phyloP scores from a whole-genome alignment of 1,140 invertebrate genomes.

The Steinernema feltiae region DNA sequence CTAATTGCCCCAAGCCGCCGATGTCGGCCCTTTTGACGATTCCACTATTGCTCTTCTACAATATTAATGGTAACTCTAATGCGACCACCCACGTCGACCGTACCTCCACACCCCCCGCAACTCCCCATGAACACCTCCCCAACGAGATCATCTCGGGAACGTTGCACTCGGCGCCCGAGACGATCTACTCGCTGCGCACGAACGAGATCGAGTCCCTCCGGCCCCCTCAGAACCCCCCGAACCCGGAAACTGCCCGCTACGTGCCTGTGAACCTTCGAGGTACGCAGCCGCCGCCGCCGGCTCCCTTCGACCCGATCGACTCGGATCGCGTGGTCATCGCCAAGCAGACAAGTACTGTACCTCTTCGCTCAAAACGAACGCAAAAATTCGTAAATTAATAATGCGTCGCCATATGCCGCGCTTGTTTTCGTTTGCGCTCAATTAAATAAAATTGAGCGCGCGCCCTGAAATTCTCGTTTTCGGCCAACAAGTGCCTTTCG shows the following conservation, averaged over 20 bases:
- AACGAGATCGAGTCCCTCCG: neutral
- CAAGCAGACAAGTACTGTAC: constrained; percentile 10
- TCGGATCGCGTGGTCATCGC: neutral
- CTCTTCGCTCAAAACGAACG: neutral
- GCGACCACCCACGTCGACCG: neutral
- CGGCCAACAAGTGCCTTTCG: no score
- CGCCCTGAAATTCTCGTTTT: no score
- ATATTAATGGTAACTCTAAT: constrained; percentile 12
- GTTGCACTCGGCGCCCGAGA: neutral
- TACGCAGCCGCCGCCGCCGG: neutral
- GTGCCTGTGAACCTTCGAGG: neutral
- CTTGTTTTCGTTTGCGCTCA: neutral
- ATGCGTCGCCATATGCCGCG: neutral
- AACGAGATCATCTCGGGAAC: neutral
- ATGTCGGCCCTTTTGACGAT: constrained; percentile 13
- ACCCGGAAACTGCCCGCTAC: neutral
- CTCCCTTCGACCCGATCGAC: constrained; percentile 1
- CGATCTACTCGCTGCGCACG: neutral
- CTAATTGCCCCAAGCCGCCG: constrained; percentile 11
- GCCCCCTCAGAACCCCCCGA: neutral
- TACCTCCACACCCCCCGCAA: neutral
- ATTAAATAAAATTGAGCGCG: neutral
- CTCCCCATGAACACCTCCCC: neutral
- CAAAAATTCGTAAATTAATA: neutral
- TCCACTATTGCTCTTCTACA: constrained; percentile 14